Conservation (phyloP, 2,797 vertebrate genomes). For the Amphiprion clarkii region DNA sequence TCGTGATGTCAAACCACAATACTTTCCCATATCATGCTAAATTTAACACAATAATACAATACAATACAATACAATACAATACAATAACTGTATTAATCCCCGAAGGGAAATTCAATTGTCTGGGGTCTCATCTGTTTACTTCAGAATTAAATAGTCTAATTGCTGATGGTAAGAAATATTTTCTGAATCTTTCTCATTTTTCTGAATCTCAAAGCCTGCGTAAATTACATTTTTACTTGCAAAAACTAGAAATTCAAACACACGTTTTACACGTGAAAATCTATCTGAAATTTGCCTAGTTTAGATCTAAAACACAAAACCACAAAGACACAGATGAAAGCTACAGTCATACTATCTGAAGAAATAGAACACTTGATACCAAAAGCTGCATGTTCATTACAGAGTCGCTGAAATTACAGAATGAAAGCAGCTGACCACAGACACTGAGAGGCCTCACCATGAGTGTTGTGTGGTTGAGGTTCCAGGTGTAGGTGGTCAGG, state of each 20-base stretch:
- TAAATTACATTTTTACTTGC: neutral
- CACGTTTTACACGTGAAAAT: too few relatives aligned
- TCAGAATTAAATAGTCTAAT: too few relatives aligned
- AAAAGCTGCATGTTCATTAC: neutral
- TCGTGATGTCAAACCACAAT: slow-evolving; percentile 4
- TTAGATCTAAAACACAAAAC: too few relatives aligned
- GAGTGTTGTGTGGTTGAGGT: slow-evolving; percentile 94
- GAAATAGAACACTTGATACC: neutral
- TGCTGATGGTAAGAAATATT: too few relatives aligned
- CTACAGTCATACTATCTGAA: neutral
- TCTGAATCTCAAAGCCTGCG: neutral
- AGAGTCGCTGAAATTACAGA: neutral
- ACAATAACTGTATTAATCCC: too few relatives aligned
- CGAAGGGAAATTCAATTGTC: too few relatives aligned
- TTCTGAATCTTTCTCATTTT: too few relatives aligned
- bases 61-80: too few relatives aligned
- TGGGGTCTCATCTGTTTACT: too few relatives aligned
- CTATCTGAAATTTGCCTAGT: too few relatives aligned
- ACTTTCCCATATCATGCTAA: neutral
- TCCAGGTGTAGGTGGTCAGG: slow-evolving; percentile 96
- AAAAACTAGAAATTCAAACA: neutral
- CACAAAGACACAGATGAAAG: neutral
- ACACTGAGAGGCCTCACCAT: slow-evolving; percentile 87
- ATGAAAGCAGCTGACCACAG: neutral
- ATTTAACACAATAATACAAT: neutral